Conservation (phyloP, 92 coral and sea anemone species). For the Diadumene lineata region DNA sequence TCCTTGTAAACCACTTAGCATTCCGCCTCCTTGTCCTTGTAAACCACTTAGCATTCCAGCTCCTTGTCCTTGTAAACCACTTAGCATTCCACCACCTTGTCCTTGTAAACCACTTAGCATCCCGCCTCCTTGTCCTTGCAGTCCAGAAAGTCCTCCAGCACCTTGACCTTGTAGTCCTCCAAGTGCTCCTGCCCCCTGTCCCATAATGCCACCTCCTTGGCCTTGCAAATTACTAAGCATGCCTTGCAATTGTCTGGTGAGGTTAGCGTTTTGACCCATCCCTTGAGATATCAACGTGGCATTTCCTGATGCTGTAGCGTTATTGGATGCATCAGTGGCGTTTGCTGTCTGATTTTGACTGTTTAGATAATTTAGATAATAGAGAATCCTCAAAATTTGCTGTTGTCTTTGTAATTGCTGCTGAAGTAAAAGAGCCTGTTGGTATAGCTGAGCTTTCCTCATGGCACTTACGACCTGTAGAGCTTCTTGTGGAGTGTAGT, state of each 20-base stretch:
- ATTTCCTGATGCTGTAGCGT: slow-evolving; percentile 29
- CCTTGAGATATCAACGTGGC: neutral
- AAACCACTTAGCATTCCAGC: slow-evolving; percentile 49
- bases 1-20: slow-evolving; percentile 76
- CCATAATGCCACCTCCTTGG: slow-evolving; percentile 58
- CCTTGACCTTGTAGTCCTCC: slow-evolving; percentile 72
- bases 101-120: slow-evolving; percentile 43
- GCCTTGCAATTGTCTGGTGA: slow-evolving; percentile 35
- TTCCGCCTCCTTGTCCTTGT: slow-evolving; percentile 74
- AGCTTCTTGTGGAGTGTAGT: slow-evolving; percentile 62
- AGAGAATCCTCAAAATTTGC: neutral
- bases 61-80: slow-evolving; percentile 65
- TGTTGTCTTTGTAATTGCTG: slow-evolving; percentile 39
- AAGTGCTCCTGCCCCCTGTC: slow-evolving; percentile 68
- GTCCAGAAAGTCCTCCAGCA: slow-evolving; percentile 44
- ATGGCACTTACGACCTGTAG: slow-evolving; percentile 49
- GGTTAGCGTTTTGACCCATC: slow-evolving; percentile 4
- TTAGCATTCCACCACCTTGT: slow-evolving; percentile 45
- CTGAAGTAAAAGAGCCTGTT: slow-evolving; percentile 18
- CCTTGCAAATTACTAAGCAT: slow-evolving; percentile 54
- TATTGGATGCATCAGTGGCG: slow-evolving; percentile 17
- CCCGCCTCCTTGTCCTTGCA: slow-evolving; percentile 67
- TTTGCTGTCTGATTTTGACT: slow-evolving; percentile 13
- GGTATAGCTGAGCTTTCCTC: slow-evolving; percentile 16
- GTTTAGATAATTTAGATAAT: slow-evolving; percentile 4